Conservation (phyloP, 2,797 vertebrate species). For the Mus spretus region DNA sequence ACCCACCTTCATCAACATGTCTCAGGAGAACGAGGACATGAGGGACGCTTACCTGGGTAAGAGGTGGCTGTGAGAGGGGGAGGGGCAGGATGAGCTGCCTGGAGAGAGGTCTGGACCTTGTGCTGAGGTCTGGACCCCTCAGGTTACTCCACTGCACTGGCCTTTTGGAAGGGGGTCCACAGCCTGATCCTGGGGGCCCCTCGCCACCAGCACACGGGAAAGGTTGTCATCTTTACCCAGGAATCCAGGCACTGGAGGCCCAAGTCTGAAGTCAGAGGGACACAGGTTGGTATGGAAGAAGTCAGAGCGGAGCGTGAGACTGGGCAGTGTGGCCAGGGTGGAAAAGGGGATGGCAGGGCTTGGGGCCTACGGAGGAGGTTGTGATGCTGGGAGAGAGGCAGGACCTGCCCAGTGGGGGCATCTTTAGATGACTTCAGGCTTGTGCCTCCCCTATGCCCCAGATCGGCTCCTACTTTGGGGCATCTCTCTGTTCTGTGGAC, state of each 20-base stretch:
- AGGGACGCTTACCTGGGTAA: conserved; percentile 86
- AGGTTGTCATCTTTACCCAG: conserved; percentile 75
- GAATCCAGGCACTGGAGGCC: not conserved
- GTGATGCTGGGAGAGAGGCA: not conserved
- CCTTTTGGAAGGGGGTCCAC: conserved; percentile 59
- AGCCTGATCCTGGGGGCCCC: conserved; percentile 80
- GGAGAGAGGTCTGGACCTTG: not conserved
- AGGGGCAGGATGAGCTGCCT: fast-evolving
- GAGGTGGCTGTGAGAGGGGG: not conserved
- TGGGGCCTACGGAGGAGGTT: not conserved
- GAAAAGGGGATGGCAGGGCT: not conserved
- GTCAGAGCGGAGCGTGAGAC: not conserved
- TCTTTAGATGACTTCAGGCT: not conserved
- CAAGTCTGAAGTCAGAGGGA: conserved; percentile 61
- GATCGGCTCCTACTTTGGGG: conserved; percentile 93
- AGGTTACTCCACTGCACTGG: conserved; percentile 77
- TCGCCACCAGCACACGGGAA: conserved; percentile 79
- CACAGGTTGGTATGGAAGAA: conserved; percentile 72
- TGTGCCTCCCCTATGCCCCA: conserved; percentile 65
- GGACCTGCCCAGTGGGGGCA: not conserved
- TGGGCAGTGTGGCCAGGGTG: not conserved
- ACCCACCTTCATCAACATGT: conserved; percentile 82
- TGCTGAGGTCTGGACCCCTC: conserved; percentile 16
- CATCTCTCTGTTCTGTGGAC: conserved; percentile 91
- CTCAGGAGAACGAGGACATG: conserved; percentile 77